Percentiles rank a stretch among this genome's conserved stretches.
Conservation (phyloP, 1,140 invertebrate species). For the Solenopsis invicta region DNA sequence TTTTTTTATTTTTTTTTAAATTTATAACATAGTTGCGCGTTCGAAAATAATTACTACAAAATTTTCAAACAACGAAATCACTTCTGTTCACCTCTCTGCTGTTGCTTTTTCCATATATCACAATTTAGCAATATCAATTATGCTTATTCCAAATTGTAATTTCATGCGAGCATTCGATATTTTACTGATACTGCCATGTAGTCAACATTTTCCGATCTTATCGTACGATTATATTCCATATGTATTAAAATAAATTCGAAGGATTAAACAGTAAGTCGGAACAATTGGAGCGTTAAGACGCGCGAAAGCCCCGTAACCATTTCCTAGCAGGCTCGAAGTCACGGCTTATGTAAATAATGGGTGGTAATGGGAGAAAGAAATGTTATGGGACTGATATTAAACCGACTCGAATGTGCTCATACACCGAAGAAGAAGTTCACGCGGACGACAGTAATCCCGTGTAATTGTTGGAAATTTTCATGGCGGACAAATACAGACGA, state of each 20-base stretch:
- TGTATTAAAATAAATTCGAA: neutral
- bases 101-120: neutral
- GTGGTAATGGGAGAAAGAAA: slow-evolving; percentile 30
- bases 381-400: slow-evolving; percentile 37
- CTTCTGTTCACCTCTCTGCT: neutral
- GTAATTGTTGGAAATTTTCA: slow-evolving; percentile 48
- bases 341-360: slow-evolving; percentile 35
- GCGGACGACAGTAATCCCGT: slow-evolving; percentile 13
- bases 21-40: neutral
- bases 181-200: neutral
- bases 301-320: neutral
- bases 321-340: slow-evolving; percentile 1
- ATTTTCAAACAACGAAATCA: neutral
- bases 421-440: slow-evolving; percentile 16
- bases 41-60: neutral
- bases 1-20: too few species aligned
- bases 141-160: neutral
- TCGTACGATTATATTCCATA: neutral
- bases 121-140: neutral
- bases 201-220: neutral
- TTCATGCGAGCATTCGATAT: neutral
- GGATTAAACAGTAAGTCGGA: slow-evolving; percentile 11
- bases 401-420: neutral
- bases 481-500: neutral
- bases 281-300: slow-evolving; percentile 9